A percentile compares a stretch with the other conserved stretches of the same genome.
phyloP scores from a whole-genome alignment of 53 echinoderm and acorn worm species.

The Hippasteria phrygiana region DNA sequence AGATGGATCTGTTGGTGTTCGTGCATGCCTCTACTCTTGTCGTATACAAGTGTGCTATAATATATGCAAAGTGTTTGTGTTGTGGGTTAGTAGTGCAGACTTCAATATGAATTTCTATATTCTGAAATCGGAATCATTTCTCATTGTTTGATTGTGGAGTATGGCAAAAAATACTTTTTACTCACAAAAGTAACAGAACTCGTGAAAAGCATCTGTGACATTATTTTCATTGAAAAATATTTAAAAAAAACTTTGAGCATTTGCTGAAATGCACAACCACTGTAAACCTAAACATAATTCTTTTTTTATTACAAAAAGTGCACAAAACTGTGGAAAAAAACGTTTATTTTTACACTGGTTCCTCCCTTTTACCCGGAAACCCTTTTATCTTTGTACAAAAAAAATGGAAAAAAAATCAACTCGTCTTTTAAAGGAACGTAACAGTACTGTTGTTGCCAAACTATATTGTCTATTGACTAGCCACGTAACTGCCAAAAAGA shows the following conservation, averaged over 20 bases:
- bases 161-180: too few species aligned
- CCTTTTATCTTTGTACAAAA: constrained; percentile 37
- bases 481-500: constrained; percentile 57
- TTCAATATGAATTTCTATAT: neutral
- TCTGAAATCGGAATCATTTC: too few species aligned
- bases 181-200: too few species aligned
- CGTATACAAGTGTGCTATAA: constrained; percentile 33
- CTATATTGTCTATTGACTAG: constrained; percentile 33
- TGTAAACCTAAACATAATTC: neutral
- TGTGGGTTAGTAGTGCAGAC: neutral
- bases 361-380: neutral
- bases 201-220: too few species aligned
- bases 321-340: neutral
- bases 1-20: neutral
- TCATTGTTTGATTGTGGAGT: too few species aligned
- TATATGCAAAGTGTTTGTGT: constrained; percentile 50
- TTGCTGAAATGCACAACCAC: neutral
- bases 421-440: constrained; percentile 38
- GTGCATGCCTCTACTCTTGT: constrained; percentile 33
- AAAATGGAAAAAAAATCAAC: constrained; percentile 26
- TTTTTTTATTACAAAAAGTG: neutral
- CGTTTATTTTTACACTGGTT: constrained; percentile 5
- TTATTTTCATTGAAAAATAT: too few species aligned
- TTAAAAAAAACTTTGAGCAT: too few species aligned
- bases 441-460: constrained; percentile 60